These are phyloP conservation scores for Polydrusus tereticollis DNA, from an alignment of 2,888 invertebrate species.

Conservation along the genomic window DNA sequence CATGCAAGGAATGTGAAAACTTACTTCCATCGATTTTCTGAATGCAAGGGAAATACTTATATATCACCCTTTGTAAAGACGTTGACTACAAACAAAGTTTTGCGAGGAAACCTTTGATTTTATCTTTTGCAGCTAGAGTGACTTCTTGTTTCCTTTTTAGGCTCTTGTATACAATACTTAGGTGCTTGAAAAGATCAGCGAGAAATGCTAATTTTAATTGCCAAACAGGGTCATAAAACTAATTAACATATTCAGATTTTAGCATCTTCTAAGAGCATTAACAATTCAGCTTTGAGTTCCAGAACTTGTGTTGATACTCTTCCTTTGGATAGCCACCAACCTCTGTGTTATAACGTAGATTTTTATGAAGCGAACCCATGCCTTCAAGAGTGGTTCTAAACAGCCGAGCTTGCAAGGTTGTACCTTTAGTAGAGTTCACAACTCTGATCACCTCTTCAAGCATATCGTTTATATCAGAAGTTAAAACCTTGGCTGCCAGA, in stretches of 20 bases:
- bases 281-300: conserved; percentile 51
- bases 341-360: not conserved
- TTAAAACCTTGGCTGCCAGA: conserved; percentile 14
- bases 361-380: conserved; percentile 51
- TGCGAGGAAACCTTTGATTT: not conserved
- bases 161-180: not conserved
- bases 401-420: conserved; percentile 55
- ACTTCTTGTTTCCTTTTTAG: not conserved
- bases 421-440: conserved; percentile 55
- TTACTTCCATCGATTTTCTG: conserved; percentile 55
- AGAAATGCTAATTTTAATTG: conserved; percentile 54
- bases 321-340: conserved; percentile 53
- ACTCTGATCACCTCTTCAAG: conserved; percentile 44
- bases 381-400: conserved; percentile 49
- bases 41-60: conserved; percentile 51
- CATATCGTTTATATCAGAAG: conserved; percentile 48
- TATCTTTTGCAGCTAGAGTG: not conserved
- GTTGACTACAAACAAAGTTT: not conserved
- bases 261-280: conserved; percentile 49
- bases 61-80: not conserved
- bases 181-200: conserved; percentile 47
- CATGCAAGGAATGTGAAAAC: conserved; percentile 56
- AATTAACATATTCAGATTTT: conserved; percentile 50
- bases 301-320: conserved; percentile 53
- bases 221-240: conserved; percentile 50